phyloP scores from a whole-genome alignment of 1,140 invertebrate genomes.

The Periplaneta americana region DNA sequence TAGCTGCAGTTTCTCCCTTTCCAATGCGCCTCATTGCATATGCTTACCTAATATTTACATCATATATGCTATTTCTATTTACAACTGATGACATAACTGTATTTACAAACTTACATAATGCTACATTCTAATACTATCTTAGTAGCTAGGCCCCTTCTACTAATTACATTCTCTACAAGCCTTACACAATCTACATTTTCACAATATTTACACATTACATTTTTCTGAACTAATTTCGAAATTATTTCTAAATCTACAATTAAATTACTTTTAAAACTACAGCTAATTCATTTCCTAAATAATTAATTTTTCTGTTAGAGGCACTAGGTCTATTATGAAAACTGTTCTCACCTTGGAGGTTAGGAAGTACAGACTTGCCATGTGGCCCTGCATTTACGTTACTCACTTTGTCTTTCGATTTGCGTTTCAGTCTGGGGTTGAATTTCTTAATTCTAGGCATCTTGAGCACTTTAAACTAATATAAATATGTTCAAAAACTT shows the following conservation, averaged over 20 bases:
- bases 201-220: constrained; percentile 1
- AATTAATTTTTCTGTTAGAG: constrained; percentile 1
- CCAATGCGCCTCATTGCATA: constrained; percentile 16
- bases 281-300: background rate
- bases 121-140: constrained; percentile 2
- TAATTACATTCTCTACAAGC: background rate
- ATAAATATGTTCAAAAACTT: too few relatives aligned
- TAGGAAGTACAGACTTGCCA: too few relatives aligned
- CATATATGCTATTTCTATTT: constrained; percentile 6
- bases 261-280: background rate
- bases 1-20: too few relatives aligned
- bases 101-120: background rate
- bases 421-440: too few relatives aligned
- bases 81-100: constrained; percentile 5
- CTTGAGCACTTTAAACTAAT: too few relatives aligned
- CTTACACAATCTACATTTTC: constrained; percentile 8
- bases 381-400: too few relatives aligned
- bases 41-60: constrained; percentile 16
- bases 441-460: too few relatives aligned
- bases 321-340: too few relatives aligned
- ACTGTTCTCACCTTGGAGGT: too few relatives aligned
- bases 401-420: too few relatives aligned
- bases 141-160: constrained; percentile 6
- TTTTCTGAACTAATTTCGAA: background rate
- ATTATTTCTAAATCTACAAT: too few relatives aligned